A percentile compares a stretch with the other conserved stretches of the same genome.
Evolutionary conservation across 2,797 vertebrate genomes (phyloP).

Genomic region (Fistularia tabacaria): DNA sequence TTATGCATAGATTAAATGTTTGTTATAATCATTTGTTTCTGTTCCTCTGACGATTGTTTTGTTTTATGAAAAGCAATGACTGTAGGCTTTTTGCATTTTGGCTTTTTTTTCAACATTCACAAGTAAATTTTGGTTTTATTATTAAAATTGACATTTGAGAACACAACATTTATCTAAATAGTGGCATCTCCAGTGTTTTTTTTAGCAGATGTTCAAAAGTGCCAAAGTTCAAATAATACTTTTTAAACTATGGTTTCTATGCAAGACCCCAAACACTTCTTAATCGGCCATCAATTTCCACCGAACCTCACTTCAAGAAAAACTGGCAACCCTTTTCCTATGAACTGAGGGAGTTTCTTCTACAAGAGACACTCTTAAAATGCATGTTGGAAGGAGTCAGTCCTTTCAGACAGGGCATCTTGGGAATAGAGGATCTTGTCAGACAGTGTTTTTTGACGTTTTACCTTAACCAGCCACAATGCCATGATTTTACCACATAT

Average conservation of each 20-base stretch:
- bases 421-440: conserved; percentile 43
- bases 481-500: conserved; percentile 50
- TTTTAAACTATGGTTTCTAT: conserved; percentile 26
- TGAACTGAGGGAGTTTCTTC: conserved; percentile 30
- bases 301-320: conserved; percentile 30
- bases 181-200: conserved; percentile 23
- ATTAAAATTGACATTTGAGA: conserved; percentile 20
- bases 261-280: conserved; percentile 36
- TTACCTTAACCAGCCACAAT: conserved; percentile 35
- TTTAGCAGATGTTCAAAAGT: conserved; percentile 32
- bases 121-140: too few relatives aligned
- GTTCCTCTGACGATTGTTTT: conserved; percentile 21
- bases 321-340: conserved; percentile 39
- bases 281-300: conserved; percentile 39
- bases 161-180: conserved; percentile 38
- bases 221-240: conserved; percentile 39
- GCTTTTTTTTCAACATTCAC: conserved; percentile 8
- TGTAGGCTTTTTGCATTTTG: conserved; percentile 36
- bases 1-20: conserved; percentile 61
- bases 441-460: conserved; percentile 37
- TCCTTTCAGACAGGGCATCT: conserved; percentile 25
- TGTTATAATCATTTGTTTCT: conserved; percentile 28
- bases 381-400: conserved; percentile 18
- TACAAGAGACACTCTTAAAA: neutral
- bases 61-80: conserved; percentile 27